Percentiles rank a stretch among this genome's conserved stretches.
phyloP scores from a whole-genome alignment of 2,888 invertebrate species.

The Parnassius mnemosyne region DNA sequence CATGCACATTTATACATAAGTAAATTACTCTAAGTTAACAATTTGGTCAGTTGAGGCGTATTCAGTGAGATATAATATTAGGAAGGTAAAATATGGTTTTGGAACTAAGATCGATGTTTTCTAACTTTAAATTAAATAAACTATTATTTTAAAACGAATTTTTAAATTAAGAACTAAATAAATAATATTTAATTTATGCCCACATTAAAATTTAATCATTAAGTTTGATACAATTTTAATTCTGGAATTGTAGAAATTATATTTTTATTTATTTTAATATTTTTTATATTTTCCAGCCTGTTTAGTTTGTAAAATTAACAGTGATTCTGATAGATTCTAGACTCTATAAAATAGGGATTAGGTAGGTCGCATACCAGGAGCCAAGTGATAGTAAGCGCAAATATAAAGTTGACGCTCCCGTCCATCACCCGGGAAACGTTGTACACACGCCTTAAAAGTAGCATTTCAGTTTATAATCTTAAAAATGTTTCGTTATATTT shows the following conservation, averaged over 20 bases:
- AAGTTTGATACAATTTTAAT: no score
- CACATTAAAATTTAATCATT: no score
- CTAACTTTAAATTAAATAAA: no score
- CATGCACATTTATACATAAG: neutral
- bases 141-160: no score
- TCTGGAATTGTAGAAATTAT: no score
- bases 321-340: slow-evolving; percentile 47
- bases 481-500: slow-evolving; percentile 24
- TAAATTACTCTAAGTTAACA: slow-evolving; percentile 29
- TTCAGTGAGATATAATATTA: slow-evolving; percentile 15
- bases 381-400: slow-evolving; percentile 64
- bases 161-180: no score
- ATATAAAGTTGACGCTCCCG: slow-evolving; percentile 62
- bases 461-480: slow-evolving; percentile 24
- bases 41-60: slow-evolving; percentile 32
- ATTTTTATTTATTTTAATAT: no score
- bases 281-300: no score
- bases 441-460: slow-evolving; percentile 24
- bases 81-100: neutral
- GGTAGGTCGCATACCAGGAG: slow-evolving; percentile 66
- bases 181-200: no score
- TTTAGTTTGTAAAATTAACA: neutral
- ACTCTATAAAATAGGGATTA: slow-evolving; percentile 58
- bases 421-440: slow-evolving; percentile 45
- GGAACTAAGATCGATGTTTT: no score